These are phyloP conservation scores for Hyles euphorbiae DNA, from an alignment of 1,140 invertebrate species.

Conservation along the genomic window DNA sequence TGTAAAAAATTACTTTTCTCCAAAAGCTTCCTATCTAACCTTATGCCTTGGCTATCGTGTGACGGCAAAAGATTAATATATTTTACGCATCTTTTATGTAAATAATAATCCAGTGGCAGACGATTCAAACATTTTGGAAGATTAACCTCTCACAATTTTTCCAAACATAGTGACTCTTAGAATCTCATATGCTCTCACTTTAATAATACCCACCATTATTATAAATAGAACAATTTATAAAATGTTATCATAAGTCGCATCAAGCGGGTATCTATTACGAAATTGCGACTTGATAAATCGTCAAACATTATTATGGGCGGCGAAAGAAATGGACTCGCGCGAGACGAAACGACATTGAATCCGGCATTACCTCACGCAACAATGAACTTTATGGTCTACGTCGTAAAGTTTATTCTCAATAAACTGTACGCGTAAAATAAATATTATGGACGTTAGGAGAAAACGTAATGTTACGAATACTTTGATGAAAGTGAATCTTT, in stretches of 20 bases:
- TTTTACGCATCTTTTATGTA: no score
- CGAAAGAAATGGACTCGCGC: constrained; percentile 68
- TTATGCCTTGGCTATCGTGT: no score
- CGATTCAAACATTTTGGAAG: no score
- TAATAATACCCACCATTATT: not conserved
- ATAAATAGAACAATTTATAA: constrained; percentile 46
- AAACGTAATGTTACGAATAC: constrained; percentile 47
- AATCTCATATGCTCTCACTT: not conserved
- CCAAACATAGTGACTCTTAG: no score
- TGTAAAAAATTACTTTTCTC: no score
- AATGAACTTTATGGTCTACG: constrained; percentile 28
- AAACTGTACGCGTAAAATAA: constrained; percentile 41
- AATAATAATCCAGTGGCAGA: no score
- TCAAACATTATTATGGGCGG: constrained; percentile 71
- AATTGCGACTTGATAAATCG: constrained; percentile 74
- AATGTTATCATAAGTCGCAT: constrained; percentile 58
- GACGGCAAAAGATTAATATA: no score
- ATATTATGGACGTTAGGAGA: constrained; percentile 53
- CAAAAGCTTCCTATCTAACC: no score
- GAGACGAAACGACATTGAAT: constrained; percentile 50
- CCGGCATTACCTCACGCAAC: constrained; percentile 19
- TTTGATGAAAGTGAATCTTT: constrained; percentile 52
- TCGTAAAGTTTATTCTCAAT: constrained; percentile 29
- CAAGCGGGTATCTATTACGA: constrained; percentile 70
- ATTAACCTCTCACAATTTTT: no score